Base-by-base conservation (phyloP, 2,113 vertebrate genomes). In the Osmerus mordax region DNA sequence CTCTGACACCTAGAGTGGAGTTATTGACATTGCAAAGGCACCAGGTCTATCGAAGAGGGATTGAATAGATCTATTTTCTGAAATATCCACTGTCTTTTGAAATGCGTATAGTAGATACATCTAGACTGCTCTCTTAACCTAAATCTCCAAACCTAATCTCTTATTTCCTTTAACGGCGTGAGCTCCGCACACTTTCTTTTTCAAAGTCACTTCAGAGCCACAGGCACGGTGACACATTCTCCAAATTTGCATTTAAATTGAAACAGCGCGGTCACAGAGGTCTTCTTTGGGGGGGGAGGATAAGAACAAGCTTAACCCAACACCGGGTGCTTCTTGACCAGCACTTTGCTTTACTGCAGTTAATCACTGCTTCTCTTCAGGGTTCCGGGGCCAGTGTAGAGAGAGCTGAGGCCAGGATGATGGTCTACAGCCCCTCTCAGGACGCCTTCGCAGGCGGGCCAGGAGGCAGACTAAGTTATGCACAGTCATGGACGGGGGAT, bases 211-310 rank as follows among this genome's bases (percentile, higher is more conserved):
- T 58, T 60, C 63, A 11, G 65, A 36, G 65, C 67, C 70, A 75
- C 83, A 74, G 78, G 21, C 76, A 51, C 56, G 28, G 64, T 63
- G 67, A 72, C 70, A 66, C 67, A 51, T 65, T 73, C 36, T 68
- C 36, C 56, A 78, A 87, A 88, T 89, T 90, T 83, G 80, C 86
- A 90, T 90, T 88, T 90, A 89, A 86, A 88, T 89, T 84, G 81
- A 84, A 89, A 86, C 18, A 76, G 55, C 23, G 4, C 76, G 74
- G 56, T 69, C 28, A 70, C 64, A 66, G 61, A 68, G 18, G 53
- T 80, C 70, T 73, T 47, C 74, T 79, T 75, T 80, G 53, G 3
- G 13, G 61, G 55, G 63, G 59, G 72, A 29, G 54, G 63, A 65
- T 6, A 59, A 75, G 75, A 71, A 67, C 13, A 0, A 73, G 71